phyloP scores from a whole-genome alignment of 2,113 vertebrate genomes.

The Petaurus breviceps region DNA sequence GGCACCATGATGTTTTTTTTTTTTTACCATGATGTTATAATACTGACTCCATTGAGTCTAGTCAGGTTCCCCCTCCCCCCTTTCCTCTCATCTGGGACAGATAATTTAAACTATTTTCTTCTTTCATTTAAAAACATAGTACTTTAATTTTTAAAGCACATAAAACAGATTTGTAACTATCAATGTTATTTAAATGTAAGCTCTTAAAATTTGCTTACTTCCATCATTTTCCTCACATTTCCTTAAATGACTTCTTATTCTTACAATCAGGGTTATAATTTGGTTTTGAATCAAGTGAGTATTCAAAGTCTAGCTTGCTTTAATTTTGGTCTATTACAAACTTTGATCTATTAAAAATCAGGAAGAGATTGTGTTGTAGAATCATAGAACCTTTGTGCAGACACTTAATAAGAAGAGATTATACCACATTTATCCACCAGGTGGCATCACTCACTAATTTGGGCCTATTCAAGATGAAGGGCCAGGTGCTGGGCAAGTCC shows the following conservation, averaged over 20 bases:
- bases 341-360: background rate
- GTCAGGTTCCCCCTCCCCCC: background rate
- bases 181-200: background rate
- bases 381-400: background rate
- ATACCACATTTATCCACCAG: background rate
- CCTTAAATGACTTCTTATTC: background rate
- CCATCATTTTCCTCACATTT: background rate
- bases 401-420: background rate
- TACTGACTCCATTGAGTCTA: background rate
- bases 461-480: background rate
- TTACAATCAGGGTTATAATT: background rate
- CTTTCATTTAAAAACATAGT: background rate
- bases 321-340: background rate
- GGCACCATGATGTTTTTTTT: no score
- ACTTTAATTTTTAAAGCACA: background rate
- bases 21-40: no score
- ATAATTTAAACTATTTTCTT: background rate
- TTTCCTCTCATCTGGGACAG: background rate
- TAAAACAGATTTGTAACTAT: background rate
- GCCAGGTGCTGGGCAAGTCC: background rate
- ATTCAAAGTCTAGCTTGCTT: background rate
- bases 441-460: background rate
- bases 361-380: background rate
- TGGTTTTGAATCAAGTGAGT: background rate
- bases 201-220: background rate